phyloP scores from a whole-genome alignment of 2,888 invertebrate species.

The Caenorhabditis sulstoni region DNA sequence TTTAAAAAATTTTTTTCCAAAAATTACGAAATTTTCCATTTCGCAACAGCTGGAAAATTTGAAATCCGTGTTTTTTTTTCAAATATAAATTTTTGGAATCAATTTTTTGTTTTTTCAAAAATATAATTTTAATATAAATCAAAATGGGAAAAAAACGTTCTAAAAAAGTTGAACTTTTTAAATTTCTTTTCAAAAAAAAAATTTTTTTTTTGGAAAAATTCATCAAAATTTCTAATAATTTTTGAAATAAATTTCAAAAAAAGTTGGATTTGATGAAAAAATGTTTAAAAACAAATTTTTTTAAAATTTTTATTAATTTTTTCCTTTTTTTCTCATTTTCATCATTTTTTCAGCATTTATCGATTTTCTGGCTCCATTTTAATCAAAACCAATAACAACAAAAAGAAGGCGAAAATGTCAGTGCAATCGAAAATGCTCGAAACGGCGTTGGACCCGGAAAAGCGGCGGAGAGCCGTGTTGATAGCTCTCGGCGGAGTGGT shows the following conservation, averaged over 20 bases:
- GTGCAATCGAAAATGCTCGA: constrained; percentile 71
- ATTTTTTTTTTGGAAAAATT: too few species aligned
- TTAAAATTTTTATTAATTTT: not conserved
- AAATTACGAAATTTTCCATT: not conserved
- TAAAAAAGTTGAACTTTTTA: too few species aligned
- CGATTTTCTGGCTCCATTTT: too few species aligned
- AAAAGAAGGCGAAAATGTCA: constrained; percentile 49
- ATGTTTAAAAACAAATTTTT: too few species aligned
- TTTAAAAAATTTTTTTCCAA: too few species aligned
- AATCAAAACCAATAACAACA: too few species aligned
- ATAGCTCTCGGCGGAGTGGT: constrained; percentile 27
- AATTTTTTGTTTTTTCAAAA: not conserved
- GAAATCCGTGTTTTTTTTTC: not conserved
- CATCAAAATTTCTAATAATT: too few species aligned
- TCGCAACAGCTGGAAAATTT: not conserved
- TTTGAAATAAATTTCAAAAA: too few species aligned
- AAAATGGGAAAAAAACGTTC: too few species aligned
- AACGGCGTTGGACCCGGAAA: constrained; percentile 67
- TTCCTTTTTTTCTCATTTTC: not conserved
- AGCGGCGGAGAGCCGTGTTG: constrained; percentile 49
- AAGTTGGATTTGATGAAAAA: too few species aligned
- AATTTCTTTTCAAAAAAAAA: not conserved
- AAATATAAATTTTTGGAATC: not conserved
- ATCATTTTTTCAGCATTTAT: too few species aligned
- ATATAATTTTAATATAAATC: too few species aligned